phyloP scores from a whole-genome alignment of 1,140 invertebrate genomes.

The Bombus cullumanus region DNA sequence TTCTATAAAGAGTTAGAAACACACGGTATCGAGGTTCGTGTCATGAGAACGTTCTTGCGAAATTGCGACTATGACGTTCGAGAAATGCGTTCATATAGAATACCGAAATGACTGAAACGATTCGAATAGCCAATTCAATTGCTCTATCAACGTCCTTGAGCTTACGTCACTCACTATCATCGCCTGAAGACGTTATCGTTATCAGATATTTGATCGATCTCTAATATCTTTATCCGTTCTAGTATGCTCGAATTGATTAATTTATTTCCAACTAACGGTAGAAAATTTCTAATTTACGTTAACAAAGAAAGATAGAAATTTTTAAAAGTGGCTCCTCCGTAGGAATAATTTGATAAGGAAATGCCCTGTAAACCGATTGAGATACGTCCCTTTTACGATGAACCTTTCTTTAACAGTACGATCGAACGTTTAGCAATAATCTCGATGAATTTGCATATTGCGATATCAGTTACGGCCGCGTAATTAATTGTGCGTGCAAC shows the following conservation, averaged over 20 bases:
- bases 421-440: neutral
- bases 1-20: neutral
- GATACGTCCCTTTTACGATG: neutral
- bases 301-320: neutral
- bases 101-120: neutral
- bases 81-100: neutral
- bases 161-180: slow-evolving; percentile 7
- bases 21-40: neutral
- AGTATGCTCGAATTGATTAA: neutral
- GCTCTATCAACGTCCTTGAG: neutral
- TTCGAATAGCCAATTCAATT: neutral
- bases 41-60: neutral
- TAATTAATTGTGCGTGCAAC: slow-evolving; percentile 45
- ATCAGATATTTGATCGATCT: slow-evolving; percentile 32
- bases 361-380: neutral
- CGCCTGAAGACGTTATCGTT: neutral
- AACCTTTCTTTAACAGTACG: neutral
- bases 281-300: neutral
- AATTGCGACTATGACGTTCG: neutral
- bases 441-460: neutral
- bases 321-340: neutral
- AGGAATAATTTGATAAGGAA: neutral
- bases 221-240: neutral
- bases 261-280: neutral
- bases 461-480: neutral